Evolutionary conservation across 2,888 invertebrate genomes (phyloP).

Genomic region (Cephus pulcher): DNA sequence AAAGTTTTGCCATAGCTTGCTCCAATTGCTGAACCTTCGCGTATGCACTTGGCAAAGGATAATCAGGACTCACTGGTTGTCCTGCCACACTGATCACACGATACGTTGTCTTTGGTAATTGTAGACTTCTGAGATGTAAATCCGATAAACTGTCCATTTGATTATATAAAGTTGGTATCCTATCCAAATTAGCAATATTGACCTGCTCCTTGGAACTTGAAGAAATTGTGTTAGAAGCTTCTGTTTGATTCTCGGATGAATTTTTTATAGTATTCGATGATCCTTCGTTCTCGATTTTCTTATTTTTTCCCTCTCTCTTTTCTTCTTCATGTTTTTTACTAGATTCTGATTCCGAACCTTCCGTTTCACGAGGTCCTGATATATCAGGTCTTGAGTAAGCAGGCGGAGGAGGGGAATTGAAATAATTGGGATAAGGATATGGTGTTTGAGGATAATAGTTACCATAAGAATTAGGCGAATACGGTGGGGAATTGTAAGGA

Average conservation of each 20-base stretch:
- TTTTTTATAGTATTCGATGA: neutral
- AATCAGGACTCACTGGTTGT: conserved; percentile 48
- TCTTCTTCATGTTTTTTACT: conserved; percentile 43
- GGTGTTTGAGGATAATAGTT: conserved; percentile 53
- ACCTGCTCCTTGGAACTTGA: conserved; percentile 52
- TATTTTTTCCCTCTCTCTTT: conserved; percentile 19
- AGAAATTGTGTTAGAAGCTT: conserved; percentile 54
- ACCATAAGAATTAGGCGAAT: conserved; percentile 40
- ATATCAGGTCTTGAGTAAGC: conserved; percentile 24
- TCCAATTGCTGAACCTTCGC: conserved; percentile 54
- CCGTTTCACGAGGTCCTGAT: conserved; percentile 14
- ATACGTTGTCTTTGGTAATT: conserved; percentile 46
- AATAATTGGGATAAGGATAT: conserved; percentile 51
- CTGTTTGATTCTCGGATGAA: conserved; percentile 43
- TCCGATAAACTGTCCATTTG: conserved; percentile 45
- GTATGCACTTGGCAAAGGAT: conserved; percentile 42
- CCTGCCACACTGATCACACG: conserved; percentile 50
- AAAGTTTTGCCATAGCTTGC: conserved; percentile 52
- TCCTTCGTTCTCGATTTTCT: conserved; percentile 27
- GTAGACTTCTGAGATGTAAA: conserved; percentile 31
- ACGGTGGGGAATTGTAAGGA: conserved; percentile 29
- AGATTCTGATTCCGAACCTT: conserved; percentile 31
- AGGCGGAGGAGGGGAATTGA: conserved; percentile 46
- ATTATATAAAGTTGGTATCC: conserved; percentile 43
- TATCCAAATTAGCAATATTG: conserved; percentile 50